Evolutionary conservation across 2,797 vertebrate species (phyloP).

Genomic region (Neostethus bicornis): DNA sequence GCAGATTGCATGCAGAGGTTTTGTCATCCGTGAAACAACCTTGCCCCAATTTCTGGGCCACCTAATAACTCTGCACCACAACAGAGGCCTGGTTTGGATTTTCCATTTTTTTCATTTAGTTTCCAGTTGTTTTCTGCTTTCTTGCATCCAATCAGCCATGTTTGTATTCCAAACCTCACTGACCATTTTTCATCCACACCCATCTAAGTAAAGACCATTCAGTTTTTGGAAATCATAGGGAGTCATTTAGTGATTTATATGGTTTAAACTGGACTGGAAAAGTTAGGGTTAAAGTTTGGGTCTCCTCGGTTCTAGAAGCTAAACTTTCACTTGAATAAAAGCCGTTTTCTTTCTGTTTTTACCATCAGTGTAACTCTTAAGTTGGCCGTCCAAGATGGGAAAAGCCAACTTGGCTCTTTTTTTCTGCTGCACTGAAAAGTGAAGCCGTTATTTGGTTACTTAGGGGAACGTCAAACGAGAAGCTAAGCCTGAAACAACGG

Average conservation of each 20-base stretch:
- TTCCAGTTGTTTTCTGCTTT: conserved; percentile 13
- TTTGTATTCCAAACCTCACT: conserved; percentile 35
- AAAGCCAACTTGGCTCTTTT: no score
- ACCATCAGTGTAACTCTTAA: conserved; percentile 35
- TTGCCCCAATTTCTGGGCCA: background rate
- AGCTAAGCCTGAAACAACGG: conserved; percentile 26
- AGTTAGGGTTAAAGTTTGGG: conserved; percentile 60
- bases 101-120: conserved; percentile 1
- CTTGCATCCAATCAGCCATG: no score
- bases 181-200: conserved; percentile 40
- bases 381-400: conserved; percentile 2
- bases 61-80: conserved; percentile 4
- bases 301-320: conserved; percentile 15
- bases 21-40: background rate
- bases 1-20: background rate
- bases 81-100: conserved; percentile 1
- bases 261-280: conserved; percentile 65
- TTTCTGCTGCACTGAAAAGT: conserved; percentile 14
- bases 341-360: conserved; percentile 20
- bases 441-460: conserved; percentile 5
- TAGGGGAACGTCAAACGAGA: conserved; percentile 6
- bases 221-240: no score
- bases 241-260: conserved; percentile 11
- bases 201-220: background rate
- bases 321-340: conserved; percentile 45